phyloP scores from a whole-genome alignment of 2,797 vertebrate species.

The Oreochromis grahami region DNA sequence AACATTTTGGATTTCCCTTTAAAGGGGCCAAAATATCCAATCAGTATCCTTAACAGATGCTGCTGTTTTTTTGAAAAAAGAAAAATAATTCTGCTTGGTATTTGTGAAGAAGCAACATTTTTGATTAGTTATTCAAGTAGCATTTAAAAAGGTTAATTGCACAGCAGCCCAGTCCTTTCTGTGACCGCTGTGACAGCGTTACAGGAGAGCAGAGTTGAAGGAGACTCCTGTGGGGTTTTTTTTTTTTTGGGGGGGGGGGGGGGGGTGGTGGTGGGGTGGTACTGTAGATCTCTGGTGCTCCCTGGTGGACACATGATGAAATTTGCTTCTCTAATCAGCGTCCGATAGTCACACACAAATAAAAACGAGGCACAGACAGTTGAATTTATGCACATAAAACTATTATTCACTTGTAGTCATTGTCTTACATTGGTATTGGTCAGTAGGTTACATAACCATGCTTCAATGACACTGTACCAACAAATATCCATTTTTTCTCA shows the following conservation, averaged over 20 bases:
- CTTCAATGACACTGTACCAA: neutral
- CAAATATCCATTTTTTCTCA: neutral
- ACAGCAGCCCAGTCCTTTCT: slow-evolving; percentile 25
- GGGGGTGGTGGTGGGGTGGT: rapidly evolving
- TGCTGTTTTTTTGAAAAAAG: neutral
- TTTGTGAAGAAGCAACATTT: neutral
- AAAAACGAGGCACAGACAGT: neutral
- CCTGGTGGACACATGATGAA: slow-evolving; percentile 39
- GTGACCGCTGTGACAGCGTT: slow-evolving; percentile 40
- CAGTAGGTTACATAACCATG: neutral
- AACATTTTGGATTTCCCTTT: neutral
- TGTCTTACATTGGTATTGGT: neutral
- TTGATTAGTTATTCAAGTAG: slow-evolving; percentile 28
- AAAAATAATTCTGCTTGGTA: neutral
- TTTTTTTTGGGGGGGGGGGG: too few relatives aligned
- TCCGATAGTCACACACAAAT: neutral
- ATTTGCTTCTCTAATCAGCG: neutral
- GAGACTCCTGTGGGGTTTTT: neutral
- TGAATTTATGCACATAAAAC: neutral
- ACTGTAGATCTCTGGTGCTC: slow-evolving; percentile 50
- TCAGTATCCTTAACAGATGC: neutral
- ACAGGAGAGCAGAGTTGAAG: neutral
- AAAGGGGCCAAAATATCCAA: neutral
- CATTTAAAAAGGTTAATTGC: slow-evolving; percentile 64
- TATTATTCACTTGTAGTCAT: neutral